These are phyloP conservation scores for Cylloceria caligata DNA, from an alignment of 2,888 invertebrate genomes.

Conservation along the genomic window DNA sequence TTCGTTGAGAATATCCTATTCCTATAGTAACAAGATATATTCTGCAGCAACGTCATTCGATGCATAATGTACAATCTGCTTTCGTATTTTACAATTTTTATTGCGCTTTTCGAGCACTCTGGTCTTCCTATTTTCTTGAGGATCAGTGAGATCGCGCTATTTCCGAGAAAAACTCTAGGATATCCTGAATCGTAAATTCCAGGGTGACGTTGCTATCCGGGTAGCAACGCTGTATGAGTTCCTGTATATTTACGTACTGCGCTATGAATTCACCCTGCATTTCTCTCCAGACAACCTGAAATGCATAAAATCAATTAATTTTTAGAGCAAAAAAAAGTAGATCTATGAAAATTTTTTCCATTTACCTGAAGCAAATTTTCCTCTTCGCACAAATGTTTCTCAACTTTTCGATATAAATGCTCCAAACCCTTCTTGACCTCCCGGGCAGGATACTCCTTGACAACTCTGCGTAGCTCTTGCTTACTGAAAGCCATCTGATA, in stretches of 20 bases:
- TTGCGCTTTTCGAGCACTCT: not conserved
- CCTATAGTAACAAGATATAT: constrained; percentile 49
- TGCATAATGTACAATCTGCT: constrained; percentile 44
- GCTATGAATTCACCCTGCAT: constrained; percentile 99
- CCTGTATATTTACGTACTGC: constrained; percentile 97
- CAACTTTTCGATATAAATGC: constrained; percentile 97
- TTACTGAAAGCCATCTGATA: constrained; percentile 99
- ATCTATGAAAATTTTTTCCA: not conserved
- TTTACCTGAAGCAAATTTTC: constrained; percentile 93
- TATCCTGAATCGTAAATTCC: constrained; percentile 98
- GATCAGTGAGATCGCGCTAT: constrained; percentile 96
- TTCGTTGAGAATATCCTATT: constrained; percentile 20
- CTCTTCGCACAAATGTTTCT: constrained; percentile 98
- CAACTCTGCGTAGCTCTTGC: constrained; percentile 97
- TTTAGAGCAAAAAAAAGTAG: constrained; percentile 5
- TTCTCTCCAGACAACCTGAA: constrained; percentile 98
- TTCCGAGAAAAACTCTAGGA: constrained; percentile 98
- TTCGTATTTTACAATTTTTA: constrained; percentile 50
- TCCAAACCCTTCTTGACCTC: constrained; percentile 97
- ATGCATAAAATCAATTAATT: constrained; percentile 64
- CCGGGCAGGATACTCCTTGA: constrained; percentile 96
- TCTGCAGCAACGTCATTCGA: constrained; percentile 27
- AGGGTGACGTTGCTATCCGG: constrained; percentile 97
- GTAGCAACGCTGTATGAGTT: constrained; percentile 97
- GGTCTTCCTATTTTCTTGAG: not conserved